Conservation (phyloP, 2,113 vertebrate genomes). For the Scopus umbretta region DNA sequence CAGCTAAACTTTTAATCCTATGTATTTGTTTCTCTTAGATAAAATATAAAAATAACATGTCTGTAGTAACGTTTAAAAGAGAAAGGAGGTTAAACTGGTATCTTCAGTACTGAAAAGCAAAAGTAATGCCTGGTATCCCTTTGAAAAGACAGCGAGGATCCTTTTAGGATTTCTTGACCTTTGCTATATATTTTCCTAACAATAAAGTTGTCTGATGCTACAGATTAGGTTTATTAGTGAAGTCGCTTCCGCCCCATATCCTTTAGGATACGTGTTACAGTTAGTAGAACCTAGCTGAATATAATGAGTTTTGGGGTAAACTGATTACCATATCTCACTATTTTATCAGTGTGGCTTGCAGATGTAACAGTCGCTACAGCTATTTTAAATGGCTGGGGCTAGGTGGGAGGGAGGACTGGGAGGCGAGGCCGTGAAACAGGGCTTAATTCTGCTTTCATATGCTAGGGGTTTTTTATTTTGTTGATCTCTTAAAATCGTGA, state of each 20-base stretch:
- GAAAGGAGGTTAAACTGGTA: background rate
- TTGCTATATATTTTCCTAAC: background rate
- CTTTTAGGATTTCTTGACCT: background rate
- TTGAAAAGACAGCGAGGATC: background rate
- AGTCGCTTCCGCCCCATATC: background rate
- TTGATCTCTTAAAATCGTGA: background rate
- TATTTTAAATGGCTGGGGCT: background rate
- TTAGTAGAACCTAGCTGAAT: background rate
- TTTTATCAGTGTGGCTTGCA: background rate
- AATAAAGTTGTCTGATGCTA: background rate
- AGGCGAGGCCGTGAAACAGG: background rate
- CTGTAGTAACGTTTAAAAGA: background rate
- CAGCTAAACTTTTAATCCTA: background rate
- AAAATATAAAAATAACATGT: background rate
- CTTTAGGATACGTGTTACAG: background rate
- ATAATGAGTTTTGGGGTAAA: background rate
- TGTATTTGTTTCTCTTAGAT: background rate
- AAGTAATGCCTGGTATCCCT: background rate
- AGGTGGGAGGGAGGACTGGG: background rate
- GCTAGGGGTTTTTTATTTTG: background rate
- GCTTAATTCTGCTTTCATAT: background rate
- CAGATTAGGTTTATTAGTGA: background rate
- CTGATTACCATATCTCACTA: background rate
- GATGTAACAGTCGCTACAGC: background rate
- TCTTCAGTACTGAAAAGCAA: background rate